Conservation (phyloP, 2,113 vertebrate species). For the Speoplatyrhinus poulsoni region DNA sequence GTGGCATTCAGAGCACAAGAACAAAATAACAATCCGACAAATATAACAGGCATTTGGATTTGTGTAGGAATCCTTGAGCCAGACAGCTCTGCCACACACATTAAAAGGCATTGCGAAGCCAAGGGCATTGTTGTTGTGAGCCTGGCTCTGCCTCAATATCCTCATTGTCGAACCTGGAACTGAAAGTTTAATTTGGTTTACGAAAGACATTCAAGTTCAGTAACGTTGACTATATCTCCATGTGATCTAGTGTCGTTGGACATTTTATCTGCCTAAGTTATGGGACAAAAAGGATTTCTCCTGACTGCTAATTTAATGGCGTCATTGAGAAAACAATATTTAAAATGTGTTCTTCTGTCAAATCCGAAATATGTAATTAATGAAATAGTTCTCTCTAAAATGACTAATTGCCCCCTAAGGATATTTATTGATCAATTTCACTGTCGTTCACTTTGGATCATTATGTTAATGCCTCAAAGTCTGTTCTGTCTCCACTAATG, state of each 20-base stretch:
- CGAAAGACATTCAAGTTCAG: slow-evolving; percentile 27
- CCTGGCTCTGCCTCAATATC: slow-evolving; percentile 4
- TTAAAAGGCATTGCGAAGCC: no score
- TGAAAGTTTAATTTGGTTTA: slow-evolving; percentile 41
- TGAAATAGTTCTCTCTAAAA: slow-evolving; percentile 78
- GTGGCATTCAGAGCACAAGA: no score
- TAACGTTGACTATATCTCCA: slow-evolving; percentile 23
- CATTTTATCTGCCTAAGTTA: slow-evolving; percentile 45
- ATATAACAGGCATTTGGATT: no score
- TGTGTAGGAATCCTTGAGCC: no score
- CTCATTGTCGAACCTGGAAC: slow-evolving; percentile 17
- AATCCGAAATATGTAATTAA: slow-evolving; percentile 74
- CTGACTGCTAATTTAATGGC: slow-evolving; percentile 59
- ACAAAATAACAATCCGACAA: no score
- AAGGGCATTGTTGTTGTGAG: not conserved
- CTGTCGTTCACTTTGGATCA: slow-evolving; percentile 71
- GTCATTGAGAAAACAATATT: slow-evolving; percentile 79
- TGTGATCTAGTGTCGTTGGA: slow-evolving; percentile 45
- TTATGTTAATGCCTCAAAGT: slow-evolving; percentile 69
- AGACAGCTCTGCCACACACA: no score
- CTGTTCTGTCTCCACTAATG: slow-evolving; percentile 68
- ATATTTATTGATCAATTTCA: slow-evolving; percentile 81
- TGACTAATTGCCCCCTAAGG: slow-evolving; percentile 72
- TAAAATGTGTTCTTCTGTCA: slow-evolving; percentile 68
- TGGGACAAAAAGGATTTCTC: slow-evolving; percentile 19